phyloP scores from a whole-genome alignment of 2,113 vertebrate genomes.

The Perognathus longimembris region DNA sequence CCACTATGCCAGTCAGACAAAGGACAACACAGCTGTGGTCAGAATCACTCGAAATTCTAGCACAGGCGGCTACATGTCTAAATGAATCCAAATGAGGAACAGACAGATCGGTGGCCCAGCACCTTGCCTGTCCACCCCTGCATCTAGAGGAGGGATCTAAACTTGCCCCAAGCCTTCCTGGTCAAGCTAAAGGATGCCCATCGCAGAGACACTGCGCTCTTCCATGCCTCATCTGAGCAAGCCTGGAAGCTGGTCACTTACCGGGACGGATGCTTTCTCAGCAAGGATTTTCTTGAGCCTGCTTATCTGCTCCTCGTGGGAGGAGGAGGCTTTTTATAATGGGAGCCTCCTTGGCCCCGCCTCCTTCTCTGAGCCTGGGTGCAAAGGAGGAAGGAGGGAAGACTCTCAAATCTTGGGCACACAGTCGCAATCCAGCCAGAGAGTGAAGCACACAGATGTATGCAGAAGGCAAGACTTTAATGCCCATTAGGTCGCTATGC shows the following conservation, averaged over 20 bases:
- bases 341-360: slow-evolving; percentile 58
- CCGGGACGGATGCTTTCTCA: slow-evolving; percentile 3
- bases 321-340: slow-evolving; percentile 69
- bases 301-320: not conserved
- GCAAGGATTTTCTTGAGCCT: slow-evolving; percentile 3
- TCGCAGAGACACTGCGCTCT: not conserved
- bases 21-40: not conserved
- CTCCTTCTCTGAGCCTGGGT: slow-evolving; percentile 52
- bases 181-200: not conserved
- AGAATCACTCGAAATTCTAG: not conserved
- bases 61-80: not conserved
- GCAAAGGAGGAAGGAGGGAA: slow-evolving; percentile 15
- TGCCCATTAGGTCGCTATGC: not conserved
- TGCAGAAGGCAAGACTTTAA: not conserved
- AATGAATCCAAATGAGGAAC: not conserved
- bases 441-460: too few relatives aligned
- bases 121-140: not conserved
- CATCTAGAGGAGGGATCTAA: not conserved
- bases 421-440: not conserved
- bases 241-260: slow-evolving; percentile 41
- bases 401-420: not conserved
- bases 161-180: not conserved
- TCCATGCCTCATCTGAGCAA: fast-evolving
- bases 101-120: too few relatives aligned
- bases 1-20: not conserved